Evolutionary conservation across 2,113 vertebrate species (phyloP), one percentile per base, ranked within the genome.

Genomic region (Tauraco erythrolophus): DNA sequence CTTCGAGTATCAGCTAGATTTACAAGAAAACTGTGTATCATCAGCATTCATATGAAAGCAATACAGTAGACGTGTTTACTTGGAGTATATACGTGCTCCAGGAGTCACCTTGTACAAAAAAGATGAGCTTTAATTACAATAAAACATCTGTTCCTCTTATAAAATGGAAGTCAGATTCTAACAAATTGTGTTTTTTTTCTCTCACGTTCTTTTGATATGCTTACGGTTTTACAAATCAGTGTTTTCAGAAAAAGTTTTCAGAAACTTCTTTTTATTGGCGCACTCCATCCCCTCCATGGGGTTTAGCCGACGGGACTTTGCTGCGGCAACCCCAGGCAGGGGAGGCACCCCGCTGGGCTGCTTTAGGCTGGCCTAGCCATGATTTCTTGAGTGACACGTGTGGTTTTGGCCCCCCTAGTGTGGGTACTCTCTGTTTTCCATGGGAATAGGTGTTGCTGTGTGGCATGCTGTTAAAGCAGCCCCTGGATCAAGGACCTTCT

Each of bases 131-230:
- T 96, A 97, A 97, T 95, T 96, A 89, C 58, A 69, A 71, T 84
- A 86, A 94, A 97, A 92, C 96, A 97, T 92, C 97, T 97, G 94
- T 78, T 95, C 83, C 46, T 86, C 85, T 92, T 94, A 48, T 15
- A 64, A 92, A 97, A 88, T 74, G 33, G 46, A 90, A 92, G 66
- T 22, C 37, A 81, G 27, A 30, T 94, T 54, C 60, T 88, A 77
- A 91, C 56, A 90, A 68, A 45, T 9, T 0, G 4, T 35, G 1
- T 12, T 84, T 76, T 68, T 68, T 86, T 50, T n/a, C 30, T 66
- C 28, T 19, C 35, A 10, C 1, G 0, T 65, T 43, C 30, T 58
- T 88, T 83, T 62, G 15, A 60, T 62, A 33, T 9, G 24, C 18
- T 81, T 86, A 45, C 8, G 45, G 16, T 33, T 87, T 75, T 53